Evolutionary conservation across 2,113 vertebrate genomes (phyloP).

Genomic region (Hemibagrus wyckioides): DNA sequence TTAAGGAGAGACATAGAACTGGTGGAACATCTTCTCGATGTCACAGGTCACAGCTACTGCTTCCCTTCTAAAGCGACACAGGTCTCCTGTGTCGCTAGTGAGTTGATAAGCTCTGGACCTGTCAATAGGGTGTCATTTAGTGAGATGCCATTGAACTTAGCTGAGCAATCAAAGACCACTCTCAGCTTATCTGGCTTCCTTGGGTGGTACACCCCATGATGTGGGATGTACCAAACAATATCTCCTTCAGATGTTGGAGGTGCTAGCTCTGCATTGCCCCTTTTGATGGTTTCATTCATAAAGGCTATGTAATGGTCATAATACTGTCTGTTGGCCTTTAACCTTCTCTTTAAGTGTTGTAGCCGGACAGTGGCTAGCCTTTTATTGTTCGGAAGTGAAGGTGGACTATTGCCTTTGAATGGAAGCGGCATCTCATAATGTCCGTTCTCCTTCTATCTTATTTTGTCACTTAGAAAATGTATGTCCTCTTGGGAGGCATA

Average conservation of each 20-base stretch:
- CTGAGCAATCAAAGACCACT: no score
- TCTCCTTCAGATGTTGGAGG: neutral
- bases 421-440: neutral
- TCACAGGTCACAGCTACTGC: no score
- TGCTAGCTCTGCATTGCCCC: neutral
- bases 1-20: no score
- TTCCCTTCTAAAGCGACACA: no score
- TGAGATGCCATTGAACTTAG: no score
- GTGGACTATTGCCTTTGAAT: no score
- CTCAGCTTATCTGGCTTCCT: neutral
- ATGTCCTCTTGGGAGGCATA: neutral
- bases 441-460: neutral
- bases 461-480: constrained; percentile 27
- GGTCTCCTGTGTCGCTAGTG: no score
- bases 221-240: no score
- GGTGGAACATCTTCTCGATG: no score
- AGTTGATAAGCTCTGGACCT: no score
- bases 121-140: no score
- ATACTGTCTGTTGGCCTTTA: constrained; percentile 3
- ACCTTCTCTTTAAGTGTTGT: constrained; percentile 1
- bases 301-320: constrained; percentile 25
- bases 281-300: constrained; percentile 8
- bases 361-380: constrained; percentile 12
- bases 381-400: constrained; percentile 17
- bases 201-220: no score